Evolutionary conservation across 2,797 vertebrate genomes (phyloP).

Genomic region (Spinus pinus): DNA sequence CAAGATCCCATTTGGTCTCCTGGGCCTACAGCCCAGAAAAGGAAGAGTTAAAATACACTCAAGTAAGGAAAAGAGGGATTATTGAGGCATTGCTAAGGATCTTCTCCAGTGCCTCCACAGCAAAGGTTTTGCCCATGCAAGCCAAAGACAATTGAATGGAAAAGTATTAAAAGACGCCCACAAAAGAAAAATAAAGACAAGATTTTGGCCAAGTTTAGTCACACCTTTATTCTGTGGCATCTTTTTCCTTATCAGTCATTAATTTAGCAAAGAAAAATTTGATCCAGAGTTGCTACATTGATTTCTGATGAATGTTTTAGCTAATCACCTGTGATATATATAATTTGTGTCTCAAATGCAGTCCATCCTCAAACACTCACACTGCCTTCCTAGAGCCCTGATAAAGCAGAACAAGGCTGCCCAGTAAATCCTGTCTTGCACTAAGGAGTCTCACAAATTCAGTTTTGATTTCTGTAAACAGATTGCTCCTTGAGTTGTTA

Average conservation of each 20-base stretch:
- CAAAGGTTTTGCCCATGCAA: neutral
- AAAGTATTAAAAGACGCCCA: neutral
- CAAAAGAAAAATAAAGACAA: neutral
- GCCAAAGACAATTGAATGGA: neutral
- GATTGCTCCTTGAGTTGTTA: slow-evolving; percentile 76
- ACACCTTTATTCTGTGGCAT: neutral
- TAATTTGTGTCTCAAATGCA: neutral
- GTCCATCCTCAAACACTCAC: neutral
- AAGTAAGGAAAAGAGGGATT: neutral
- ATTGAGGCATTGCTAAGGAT: neutral
- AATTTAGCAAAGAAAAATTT: neutral
- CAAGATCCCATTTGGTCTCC: neutral
- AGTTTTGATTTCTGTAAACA: slow-evolving; percentile 69
- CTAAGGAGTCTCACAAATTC: slow-evolving; percentile 68
- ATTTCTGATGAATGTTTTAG: neutral
- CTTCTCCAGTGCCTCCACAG: neutral
- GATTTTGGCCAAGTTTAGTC: neutral
- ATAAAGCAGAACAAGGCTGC: slow-evolving; percentile 23
- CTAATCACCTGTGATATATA: neutral
- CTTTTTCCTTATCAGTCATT: neutral
- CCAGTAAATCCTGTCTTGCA: slow-evolving; percentile 43
- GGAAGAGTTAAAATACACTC: neutral
- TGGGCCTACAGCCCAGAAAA: neutral
- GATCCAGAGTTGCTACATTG: neutral
- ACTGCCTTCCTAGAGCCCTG: neutral